Evolutionary conservation across 2,113 vertebrate genomes (phyloP).

Genomic region (Corythornis madagascariensis): DNA sequence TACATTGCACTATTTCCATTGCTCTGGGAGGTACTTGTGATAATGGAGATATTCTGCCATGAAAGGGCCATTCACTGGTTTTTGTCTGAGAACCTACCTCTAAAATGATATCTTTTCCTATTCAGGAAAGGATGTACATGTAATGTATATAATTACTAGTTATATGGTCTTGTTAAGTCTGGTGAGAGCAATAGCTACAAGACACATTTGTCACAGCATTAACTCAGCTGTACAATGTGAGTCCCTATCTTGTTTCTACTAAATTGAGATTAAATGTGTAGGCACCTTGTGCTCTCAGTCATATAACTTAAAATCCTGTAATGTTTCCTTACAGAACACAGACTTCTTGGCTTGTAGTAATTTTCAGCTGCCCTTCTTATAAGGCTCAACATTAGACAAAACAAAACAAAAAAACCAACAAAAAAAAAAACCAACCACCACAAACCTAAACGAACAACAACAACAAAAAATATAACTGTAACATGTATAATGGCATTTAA

Average conservation of each 20-base stretch:
- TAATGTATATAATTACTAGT: neutral
- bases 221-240: neutral
- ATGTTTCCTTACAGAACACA: neutral
- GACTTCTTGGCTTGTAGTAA: neutral
- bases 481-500: neutral
- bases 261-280: neutral
- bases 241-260: neutral
- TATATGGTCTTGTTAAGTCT: neutral
- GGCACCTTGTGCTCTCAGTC: neutral
- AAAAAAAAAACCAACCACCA: no score
- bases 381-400: neutral
- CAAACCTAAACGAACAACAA: no score
- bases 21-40: neutral
- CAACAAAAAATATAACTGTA: no score
- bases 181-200: neutral
- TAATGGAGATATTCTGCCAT: neutral
- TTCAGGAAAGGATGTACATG: neutral
- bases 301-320: neutral
- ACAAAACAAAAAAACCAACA: no score
- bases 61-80: neutral
- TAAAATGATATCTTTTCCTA: neutral
- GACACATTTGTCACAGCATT: neutral
- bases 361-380: neutral
- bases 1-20: rapidly evolving
- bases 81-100: neutral